Evolutionary conservation across 2,113 vertebrate genomes (phyloP), one percentile per base, ranked within the genome.

Genomic region (Cynopterus brachyotis): DNA sequence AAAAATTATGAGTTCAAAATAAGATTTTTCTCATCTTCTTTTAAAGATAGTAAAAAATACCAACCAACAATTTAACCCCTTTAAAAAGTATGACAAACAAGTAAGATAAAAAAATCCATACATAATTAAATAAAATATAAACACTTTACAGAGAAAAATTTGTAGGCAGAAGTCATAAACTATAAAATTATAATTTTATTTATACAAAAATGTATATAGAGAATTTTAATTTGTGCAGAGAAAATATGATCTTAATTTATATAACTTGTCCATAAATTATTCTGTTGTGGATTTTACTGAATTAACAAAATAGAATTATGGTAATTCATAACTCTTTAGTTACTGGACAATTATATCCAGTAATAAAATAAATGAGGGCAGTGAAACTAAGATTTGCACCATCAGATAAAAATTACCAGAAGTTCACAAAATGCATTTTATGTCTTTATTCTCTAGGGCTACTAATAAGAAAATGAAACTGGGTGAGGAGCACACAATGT

Each of bases 1-100:
- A 90, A 92, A 81, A 17, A 40, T 28, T 47, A 15, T 45, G 69
- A 70, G 13, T 62, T 95, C 72, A 95, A 76, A 96, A 89, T 60
- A 66, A 45, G 40, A 64, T 24, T 92, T 95, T 89, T 53, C 35
- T 96, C 42, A 67, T 50, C 32, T 73, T 96, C 88, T 73, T 88
- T 95, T 82, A 45, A 96, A 60, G 24, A 73, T 60, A 84, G 62
- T 55, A 87, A 91, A 87, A 89, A n/a, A 73, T 45, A 91, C 10
- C 45, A 94, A 72, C 32, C 78, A 79, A 78, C 60, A 73, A 85
- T 70, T 96, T 78, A 96, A 91, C 13, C 32, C n/a, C 72, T 78
- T 28, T 89, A 73, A 76, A 96, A 96, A 37, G 15, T 62, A 80
- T 24, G 16, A 91, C n/a, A 92, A 92, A 72, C 4, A 84, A n/a